Base-by-base conservation (phyloP, 2,888 invertebrate species). In the Melikaiella ostensackeni region DNA sequence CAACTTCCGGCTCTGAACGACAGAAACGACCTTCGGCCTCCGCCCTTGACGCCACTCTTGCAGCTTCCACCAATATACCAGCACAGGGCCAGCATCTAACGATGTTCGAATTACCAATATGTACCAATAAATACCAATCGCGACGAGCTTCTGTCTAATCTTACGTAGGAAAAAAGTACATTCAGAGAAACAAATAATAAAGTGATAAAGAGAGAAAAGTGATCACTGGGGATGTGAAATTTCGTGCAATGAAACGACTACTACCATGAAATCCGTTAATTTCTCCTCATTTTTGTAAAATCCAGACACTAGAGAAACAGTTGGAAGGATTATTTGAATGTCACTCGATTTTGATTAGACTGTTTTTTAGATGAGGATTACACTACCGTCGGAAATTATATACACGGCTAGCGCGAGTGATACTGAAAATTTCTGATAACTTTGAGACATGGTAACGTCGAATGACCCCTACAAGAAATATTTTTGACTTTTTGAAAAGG, bases 71-170 rank as follows among this genome's bases (percentile, higher is more conserved):
- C 90, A 78, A 86, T 91, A 81, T 89, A 90, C 83, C 90, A 89
- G 80, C 91, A 92, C 83, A 86, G 92, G 79, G 91, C 91, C 78
- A 92, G 91, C 87, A 91, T 92, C 88, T 92, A 90, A 91, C 86
- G 85, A 78, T 79, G 79, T 77, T 82, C 59, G 81, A 81, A 80
- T 79, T 79, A 80, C 81, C 42, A 62, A 33, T 16, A 57, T 21
- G 81, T 86, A 84, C 82, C 42, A 75, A 33, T 21, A 21, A 9
- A 80, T 86, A 84, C 80, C 84, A 84, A 81, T 84, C 82, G 83
- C 86, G 87, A 82, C 84, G 88, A 80, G 84, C 83, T 81, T 88
- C 87, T 80, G 82, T 88, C 80, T 87, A 85, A 87, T 66, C 77
- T 74, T 61, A 77, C 75, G 30, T 30, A 74, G 62, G 24, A 46